Evolutionary conservation across 2,888 invertebrate species (phyloP).

Genomic region (Deladenus siricidicola): DNA sequence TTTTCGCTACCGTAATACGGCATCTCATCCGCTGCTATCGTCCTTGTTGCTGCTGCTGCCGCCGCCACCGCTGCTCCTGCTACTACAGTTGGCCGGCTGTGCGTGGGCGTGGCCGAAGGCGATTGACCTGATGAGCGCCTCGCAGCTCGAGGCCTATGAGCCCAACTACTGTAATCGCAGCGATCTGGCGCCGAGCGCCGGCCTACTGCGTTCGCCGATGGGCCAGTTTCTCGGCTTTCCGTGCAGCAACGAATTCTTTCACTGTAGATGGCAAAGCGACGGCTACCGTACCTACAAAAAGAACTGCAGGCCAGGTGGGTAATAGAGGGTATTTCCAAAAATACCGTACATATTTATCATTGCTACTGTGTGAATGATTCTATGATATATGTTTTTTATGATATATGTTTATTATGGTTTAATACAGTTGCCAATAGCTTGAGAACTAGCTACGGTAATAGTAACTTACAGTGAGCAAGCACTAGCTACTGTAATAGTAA

Average conservation of each 20-base stretch:
- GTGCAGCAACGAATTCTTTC: constrained; percentile 50
- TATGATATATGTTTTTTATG: no score
- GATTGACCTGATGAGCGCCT: background rate
- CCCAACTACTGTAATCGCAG: constrained; percentile 49
- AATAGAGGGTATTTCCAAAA: no score
- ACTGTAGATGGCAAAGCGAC: constrained; percentile 50
- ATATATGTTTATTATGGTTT: no score
- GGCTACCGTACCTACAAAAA: constrained; percentile 51
- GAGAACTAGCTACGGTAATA: no score
- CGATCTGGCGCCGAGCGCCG: constrained; percentile 35
- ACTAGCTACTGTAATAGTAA: no score
- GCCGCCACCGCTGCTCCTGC: no score
- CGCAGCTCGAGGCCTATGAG: constrained; percentile 14
- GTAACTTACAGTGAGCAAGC: no score
- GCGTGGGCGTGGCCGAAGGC: background rate
- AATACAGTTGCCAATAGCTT: background rate
- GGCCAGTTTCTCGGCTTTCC: constrained; percentile 52
- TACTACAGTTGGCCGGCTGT: no score
- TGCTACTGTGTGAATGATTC: no score
- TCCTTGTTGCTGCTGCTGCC: no score
- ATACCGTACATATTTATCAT: background rate
- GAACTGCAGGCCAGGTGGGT: constrained; percentile 33
- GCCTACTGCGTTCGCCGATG: constrained; percentile 39
- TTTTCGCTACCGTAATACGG: no score
- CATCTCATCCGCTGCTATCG: no score